Evolutionary conservation across 2,797 vertebrate genomes (phyloP).

Genomic region (Halcyon leucocephala): DNA sequence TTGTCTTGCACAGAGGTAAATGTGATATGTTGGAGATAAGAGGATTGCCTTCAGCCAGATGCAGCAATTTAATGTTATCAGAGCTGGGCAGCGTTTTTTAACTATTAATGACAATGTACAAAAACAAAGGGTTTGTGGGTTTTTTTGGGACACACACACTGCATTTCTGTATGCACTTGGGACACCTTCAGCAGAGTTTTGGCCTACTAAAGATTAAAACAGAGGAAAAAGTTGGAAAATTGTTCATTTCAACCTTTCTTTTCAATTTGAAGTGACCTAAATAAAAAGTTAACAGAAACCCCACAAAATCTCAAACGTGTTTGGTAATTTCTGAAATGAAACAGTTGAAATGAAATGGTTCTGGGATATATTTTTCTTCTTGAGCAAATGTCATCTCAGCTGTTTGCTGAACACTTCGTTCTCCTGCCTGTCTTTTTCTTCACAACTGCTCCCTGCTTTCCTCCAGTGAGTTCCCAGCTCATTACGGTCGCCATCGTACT

Average conservation of each 20-base stretch:
- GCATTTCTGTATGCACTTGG: background rate
- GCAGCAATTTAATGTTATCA: background rate
- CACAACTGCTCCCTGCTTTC: background rate
- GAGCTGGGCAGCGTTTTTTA: background rate
- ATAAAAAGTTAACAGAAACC: background rate
- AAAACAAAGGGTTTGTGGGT: background rate
- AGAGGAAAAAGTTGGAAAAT: background rate
- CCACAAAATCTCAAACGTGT: background rate
- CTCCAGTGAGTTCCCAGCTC: rapidly evolving
- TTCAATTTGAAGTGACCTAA: background rate
- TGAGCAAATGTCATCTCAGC: background rate
- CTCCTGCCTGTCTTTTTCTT: background rate
- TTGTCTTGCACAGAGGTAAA: background rate
- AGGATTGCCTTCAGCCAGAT: background rate
- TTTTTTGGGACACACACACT: background rate
- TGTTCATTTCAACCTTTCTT: background rate
- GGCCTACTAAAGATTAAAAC: background rate
- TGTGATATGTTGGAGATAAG: background rate
- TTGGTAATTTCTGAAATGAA: background rate
- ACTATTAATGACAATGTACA: background rate
- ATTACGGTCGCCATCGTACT: rapidly evolving
- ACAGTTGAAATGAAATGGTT: background rate
- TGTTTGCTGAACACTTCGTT: background rate
- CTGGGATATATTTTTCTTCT: too few species aligned
- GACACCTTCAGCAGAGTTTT: background rate